Base-by-base conservation (phyloP, 92 coral and sea anemone species). In the Hydrozoanthus gracilis region DNA sequence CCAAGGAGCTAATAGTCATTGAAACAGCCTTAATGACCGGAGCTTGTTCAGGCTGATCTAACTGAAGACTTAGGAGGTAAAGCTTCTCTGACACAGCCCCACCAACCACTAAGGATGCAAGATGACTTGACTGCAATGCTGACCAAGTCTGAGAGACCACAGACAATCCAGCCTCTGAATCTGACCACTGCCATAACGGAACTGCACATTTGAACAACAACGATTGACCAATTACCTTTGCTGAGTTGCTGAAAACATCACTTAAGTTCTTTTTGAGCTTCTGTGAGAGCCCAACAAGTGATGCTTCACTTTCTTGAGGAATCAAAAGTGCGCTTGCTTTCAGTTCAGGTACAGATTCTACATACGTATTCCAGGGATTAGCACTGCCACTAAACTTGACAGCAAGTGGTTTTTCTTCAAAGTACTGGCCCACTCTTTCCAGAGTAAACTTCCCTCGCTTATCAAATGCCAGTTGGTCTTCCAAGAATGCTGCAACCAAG, bases 351-450 rank as follows among this genome's bases (percentile, higher is more conserved):
- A 88, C 90, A 50, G 72, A 83, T 44, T 91, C 91, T 10, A 95
- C 90, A 89, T 92, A 92, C 78, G 88, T 83, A 39, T 90, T 87
- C 96, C 95, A 97, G 15, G 91, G 92, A 44, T 88, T 97, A 68
- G 87, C 88, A 16, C 98, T 94, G 79, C 86, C 88, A 15, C 92
- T 78, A 13, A 96, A 91, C 64, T 93, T 71, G 74, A 92, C 96
- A 8, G 92, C 9, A 10, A 97, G 85, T 45, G 94, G 94, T 79
- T 95, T 93, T 50, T 96, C 92, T 70, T 97, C 96, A 88, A 97
- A 93, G 92, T 97, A 97, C 62, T 97, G 99, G 17, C 99, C 98
- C 16, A 97, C 99, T 48, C 99, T 88, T 83, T 97, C 99, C 77
- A 97, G 71, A 51, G 95, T 95, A 62, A 97, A 97, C 92, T 95